These are phyloP conservation scores for Tachycineta bicolor DNA, from an alignment of 2,113 vertebrate species.

Conservation along the genomic window DNA sequence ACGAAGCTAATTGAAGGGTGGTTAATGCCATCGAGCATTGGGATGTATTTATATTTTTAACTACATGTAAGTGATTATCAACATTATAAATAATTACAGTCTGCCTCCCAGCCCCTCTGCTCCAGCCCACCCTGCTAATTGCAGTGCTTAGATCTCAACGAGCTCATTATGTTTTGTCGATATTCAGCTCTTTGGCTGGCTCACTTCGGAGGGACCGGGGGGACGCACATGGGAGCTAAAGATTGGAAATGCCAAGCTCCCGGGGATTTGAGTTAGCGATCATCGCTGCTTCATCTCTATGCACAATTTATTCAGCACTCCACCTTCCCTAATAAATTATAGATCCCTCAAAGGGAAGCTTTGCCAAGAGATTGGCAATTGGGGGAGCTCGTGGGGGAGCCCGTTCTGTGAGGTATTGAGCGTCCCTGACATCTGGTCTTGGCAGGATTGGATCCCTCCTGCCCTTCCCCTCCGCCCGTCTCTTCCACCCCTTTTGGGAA, in stretches of 20 bases:
- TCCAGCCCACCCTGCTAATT: constrained; percentile 67
- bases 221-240: constrained; percentile 46
- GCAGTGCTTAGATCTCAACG: constrained; percentile 65
- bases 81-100: constrained; percentile 68
- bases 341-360: constrained; percentile 54
- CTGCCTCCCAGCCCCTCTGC: constrained; percentile 64
- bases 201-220: constrained; percentile 23
- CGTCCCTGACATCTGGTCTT: constrained; percentile 48
- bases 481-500: constrained; percentile 54
- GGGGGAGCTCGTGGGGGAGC: neutral
- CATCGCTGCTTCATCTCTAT: constrained; percentile 24
- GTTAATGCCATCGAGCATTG: constrained; percentile 29
- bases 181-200: constrained; percentile 62
- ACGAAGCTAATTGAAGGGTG: constrained; percentile 33
- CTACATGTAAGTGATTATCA: constrained; percentile 64
- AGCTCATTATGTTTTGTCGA: constrained; percentile 67
- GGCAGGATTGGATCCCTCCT: neutral
- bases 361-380: constrained; percentile 47
- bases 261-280: constrained; percentile 43
- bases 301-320: constrained; percentile 57
- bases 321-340: constrained; percentile 66
- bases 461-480: neutral
- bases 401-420: neutral
- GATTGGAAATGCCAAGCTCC: constrained; percentile 63
- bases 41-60: constrained; percentile 65